A percentile compares a stretch with the other conserved stretches of the same genome.
These are phyloP conservation scores for Anoplius nigerrimus DNA, from an alignment of 2,888 invertebrate species.

Conservation along the genomic window DNA sequence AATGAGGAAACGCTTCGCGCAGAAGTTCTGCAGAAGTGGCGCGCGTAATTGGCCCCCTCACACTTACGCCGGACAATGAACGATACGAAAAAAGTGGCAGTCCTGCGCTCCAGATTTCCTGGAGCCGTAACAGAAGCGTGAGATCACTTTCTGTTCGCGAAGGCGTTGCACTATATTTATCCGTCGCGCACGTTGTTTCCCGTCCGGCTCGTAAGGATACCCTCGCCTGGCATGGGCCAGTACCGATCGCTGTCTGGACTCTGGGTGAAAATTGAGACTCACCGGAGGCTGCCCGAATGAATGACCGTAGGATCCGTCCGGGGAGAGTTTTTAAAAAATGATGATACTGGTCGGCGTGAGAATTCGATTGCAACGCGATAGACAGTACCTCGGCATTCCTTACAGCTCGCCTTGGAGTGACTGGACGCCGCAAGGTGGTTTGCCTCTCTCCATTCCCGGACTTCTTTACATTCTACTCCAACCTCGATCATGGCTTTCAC, in stretches of 20 bases:
- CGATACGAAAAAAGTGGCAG: background rate
- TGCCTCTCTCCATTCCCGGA: slow-evolving; percentile 51
- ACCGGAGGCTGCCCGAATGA: background rate
- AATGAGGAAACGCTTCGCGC: background rate
- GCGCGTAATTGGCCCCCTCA: too few species aligned
- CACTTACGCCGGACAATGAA: background rate
- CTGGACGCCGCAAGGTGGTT: slow-evolving; percentile 59
- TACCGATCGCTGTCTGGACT: too few species aligned
- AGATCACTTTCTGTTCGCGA: slow-evolving; percentile 5
- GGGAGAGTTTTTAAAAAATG: slow-evolving; percentile 27
- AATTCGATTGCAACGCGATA: slow-evolving; percentile 52
- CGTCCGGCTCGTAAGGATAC: background rate
- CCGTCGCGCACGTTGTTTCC: background rate
- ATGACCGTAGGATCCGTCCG: slow-evolving; percentile 34
- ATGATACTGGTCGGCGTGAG: slow-evolving; percentile 33
- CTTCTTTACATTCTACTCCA: slow-evolving; percentile 69
- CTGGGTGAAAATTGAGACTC: slow-evolving; percentile 7
- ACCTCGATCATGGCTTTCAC: slow-evolving; percentile 68
- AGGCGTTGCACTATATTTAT: background rate
- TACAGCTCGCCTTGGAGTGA: slow-evolving; percentile 70
- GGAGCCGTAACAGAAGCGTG: slow-evolving; percentile 2
- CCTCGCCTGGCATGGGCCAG: too few species aligned
- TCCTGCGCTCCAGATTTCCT: slow-evolving; percentile 1
- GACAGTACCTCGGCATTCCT: slow-evolving; percentile 65
- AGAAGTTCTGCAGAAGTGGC: background rate